A percentile compares a stretch with the other conserved stretches of the same genome.
Conservation (phyloP, 2,113 vertebrate genomes). For the Sminthopsis crassicaudata region DNA sequence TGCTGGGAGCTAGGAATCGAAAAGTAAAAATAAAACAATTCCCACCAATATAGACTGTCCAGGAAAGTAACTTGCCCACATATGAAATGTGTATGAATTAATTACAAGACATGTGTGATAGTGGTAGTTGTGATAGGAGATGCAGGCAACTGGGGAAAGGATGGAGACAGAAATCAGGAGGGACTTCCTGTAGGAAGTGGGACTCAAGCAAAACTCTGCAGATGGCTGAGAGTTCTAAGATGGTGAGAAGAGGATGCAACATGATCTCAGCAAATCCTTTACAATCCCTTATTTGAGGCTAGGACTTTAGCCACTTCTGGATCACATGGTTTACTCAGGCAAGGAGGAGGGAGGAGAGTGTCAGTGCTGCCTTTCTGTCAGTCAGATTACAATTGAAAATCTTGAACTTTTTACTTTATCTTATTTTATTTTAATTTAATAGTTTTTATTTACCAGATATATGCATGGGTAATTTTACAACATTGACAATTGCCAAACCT, state of each 20-base stretch:
- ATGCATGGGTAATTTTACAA: too few relatives aligned
- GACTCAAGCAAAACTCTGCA: background rate
- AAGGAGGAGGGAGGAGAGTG: too few relatives aligned
- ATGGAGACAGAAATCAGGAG: background rate
- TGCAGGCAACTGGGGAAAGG: background rate
- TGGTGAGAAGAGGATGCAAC: background rate
- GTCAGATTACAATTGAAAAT: background rate
- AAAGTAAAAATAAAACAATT: background rate
- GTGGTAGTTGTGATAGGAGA: background rate
- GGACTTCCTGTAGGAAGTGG: background rate
- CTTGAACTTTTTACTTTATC: background rate
- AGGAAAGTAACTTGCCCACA: background rate
- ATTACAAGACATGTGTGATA: background rate
- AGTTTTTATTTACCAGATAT: too few relatives aligned
- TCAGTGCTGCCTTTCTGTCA: background rate
- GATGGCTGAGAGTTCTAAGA: background rate
- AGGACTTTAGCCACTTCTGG: background rate
- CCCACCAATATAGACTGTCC: background rate
- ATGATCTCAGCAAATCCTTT: background rate
- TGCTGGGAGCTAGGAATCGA: background rate
- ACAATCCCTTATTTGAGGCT: background rate
- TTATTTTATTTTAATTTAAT: too few relatives aligned
- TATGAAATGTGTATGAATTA: background rate
- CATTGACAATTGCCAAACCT: too few relatives aligned
- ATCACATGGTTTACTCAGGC: too few relatives aligned